Evolutionary conservation across 2,113 vertebrate species (phyloP).

Genomic region (Melierax canorus): DNA sequence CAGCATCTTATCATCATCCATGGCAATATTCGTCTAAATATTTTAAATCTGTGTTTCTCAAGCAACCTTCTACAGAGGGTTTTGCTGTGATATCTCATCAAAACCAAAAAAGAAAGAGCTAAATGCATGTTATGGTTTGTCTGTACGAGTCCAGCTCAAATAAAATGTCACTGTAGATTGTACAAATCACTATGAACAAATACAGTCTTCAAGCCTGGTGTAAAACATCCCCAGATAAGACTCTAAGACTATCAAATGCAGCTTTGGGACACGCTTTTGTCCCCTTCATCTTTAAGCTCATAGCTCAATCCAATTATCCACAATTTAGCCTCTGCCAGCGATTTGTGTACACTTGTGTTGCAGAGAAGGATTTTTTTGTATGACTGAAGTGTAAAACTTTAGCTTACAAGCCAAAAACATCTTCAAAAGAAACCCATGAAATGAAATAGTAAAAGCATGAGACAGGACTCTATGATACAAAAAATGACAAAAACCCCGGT

Average conservation of each 20-base stretch:
- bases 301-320: constrained; percentile 76
- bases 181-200: constrained; percentile 75
- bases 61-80: constrained; percentile 14
- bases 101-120: constrained; percentile 35
- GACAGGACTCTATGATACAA: background rate
- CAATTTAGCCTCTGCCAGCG: constrained; percentile 68
- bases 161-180: constrained; percentile 72
- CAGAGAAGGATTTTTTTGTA: constrained; percentile 65
- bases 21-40: background rate
- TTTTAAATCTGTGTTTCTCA: constrained; percentile 38
- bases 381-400: constrained; percentile 65
- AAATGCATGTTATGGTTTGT: constrained; percentile 64
- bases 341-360: constrained; percentile 67
- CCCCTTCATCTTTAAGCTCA: constrained; percentile 78
- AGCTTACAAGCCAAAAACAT: constrained; percentile 67
- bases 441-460: constrained; percentile 30
- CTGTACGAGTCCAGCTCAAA: constrained; percentile 63
- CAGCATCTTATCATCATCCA: constrained; percentile 34
- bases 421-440: constrained; percentile 66
- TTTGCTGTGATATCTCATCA: constrained; percentile 27
- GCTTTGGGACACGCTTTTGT: constrained; percentile 71
- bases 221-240: constrained; percentile 77
- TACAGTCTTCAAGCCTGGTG: constrained; percentile 65
- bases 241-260: constrained; percentile 68
- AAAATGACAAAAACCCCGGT: background rate